Evolutionary conservation across 2,888 invertebrate species (phyloP).

Genomic region (Dryocosmus kuriphilus): DNA sequence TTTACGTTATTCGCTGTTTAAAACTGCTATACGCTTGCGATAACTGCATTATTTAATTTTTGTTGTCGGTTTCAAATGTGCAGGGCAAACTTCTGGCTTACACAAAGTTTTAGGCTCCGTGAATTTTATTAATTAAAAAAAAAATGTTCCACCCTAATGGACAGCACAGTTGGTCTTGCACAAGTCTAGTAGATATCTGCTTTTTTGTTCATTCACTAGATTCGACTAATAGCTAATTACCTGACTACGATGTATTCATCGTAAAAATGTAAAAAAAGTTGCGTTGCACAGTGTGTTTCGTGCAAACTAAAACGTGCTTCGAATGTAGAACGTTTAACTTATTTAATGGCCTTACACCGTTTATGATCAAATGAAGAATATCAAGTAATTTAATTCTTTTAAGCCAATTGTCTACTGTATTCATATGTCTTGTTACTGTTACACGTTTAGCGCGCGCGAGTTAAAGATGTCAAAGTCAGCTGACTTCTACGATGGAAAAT

Average conservation of each 20-base stretch:
- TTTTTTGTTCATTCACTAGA: background rate
- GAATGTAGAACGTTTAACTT: background rate
- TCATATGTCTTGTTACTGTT: background rate
- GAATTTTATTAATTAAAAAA: no score
- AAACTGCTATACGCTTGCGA: no score
- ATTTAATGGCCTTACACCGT: background rate
- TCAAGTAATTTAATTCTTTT: background rate
- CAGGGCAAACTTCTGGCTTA: no score
- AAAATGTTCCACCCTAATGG: no score
- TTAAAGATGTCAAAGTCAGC: no score
- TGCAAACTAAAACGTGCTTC: background rate
- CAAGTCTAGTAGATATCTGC: no score
- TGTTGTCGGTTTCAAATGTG: no score
- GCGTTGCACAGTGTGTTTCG: background rate
- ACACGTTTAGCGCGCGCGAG: background rate
- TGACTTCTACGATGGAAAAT: background rate
- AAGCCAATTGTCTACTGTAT: background rate
- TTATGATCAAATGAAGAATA: background rate
- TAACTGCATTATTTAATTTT: no score
- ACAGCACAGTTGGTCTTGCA: no score
- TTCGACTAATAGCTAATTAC: background rate
- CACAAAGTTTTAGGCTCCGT: no score
- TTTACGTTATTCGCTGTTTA: no score
- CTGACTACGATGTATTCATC: background rate
- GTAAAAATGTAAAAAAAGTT: background rate